phyloP scores from a whole-genome alignment of 1,140 invertebrate species.

The Stenopsyche tienmushanensis region DNA sequence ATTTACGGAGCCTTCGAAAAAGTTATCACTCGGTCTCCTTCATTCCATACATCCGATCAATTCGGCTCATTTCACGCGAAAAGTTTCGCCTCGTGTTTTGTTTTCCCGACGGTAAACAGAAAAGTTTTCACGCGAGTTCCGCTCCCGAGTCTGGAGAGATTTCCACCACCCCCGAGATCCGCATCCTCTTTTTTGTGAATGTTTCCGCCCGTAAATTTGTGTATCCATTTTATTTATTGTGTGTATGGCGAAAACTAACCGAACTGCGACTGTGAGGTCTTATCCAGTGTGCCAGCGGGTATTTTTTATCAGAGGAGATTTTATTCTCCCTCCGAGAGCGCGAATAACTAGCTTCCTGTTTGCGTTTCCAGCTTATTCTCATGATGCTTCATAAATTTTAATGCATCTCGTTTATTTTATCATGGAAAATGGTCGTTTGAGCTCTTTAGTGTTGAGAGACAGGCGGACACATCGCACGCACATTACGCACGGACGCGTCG shows the following conservation, averaged over 20 bases:
- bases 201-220: background rate
- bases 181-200: slow-evolving; percentile 8
- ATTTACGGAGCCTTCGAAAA: slow-evolving; percentile 24
- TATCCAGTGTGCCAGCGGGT: too few species aligned
- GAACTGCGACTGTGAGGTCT: slow-evolving; percentile 10
- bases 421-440: background rate
- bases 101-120: slow-evolving; percentile 39
- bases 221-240: slow-evolving; percentile 10
- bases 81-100: slow-evolving; percentile 36
- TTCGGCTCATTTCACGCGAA: slow-evolving; percentile 40
- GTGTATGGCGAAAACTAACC: background rate
- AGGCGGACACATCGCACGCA: background rate
- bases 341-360: slow-evolving; percentile 35
- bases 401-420: slow-evolving; percentile 29
- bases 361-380: slow-evolving; percentile 10
- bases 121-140: slow-evolving; percentile 31
- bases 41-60: slow-evolving; percentile 35
- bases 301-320: background rate
- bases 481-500: background rate
- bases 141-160: slow-evolving; percentile 5
- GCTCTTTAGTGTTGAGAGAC: background rate
- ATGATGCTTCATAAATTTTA: slow-evolving; percentile 40
- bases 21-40: slow-evolving; percentile 34
- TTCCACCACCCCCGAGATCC: slow-evolving; percentile 5
- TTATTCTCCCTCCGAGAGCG: background rate